These are phyloP conservation scores for Lamellibrachia satsuma DNA, from an alignment of 2,888 invertebrate species.

Conservation along the genomic window DNA sequence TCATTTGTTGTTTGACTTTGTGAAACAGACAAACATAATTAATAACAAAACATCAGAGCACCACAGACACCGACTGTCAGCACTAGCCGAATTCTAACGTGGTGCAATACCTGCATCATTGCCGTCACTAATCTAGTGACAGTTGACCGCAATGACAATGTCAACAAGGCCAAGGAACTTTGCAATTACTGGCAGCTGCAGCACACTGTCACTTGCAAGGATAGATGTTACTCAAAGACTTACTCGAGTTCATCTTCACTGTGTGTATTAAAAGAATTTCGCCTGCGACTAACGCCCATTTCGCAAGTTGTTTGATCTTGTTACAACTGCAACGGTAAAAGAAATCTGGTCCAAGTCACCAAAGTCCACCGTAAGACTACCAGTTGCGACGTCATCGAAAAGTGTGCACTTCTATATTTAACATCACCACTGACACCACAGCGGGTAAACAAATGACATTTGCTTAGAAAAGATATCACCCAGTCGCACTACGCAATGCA, in stretches of 20 bases:
- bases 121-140: no score
- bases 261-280: not conserved
- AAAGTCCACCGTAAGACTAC: not conserved
- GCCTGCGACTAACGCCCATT: not conserved
- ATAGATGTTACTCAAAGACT: not conserved
- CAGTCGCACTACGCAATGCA: not conserved
- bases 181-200: not conserved
- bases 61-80: not conserved
- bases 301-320: not conserved
- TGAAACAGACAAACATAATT: no score
- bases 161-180: not conserved
- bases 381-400: conserved; percentile 4
- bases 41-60: no score
- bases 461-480: not conserved
- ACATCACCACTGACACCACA: not conserved
- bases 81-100: not conserved
- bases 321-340: not conserved
- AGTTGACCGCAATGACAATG: not conserved
- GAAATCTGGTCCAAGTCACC: not conserved
- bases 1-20: no score
- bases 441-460: not conserved
- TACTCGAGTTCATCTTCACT: conserved; percentile 11
- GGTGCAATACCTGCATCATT: not conserved
- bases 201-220: not conserved
- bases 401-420: not conserved